Evolutionary conservation across 2,113 vertebrate species (phyloP).

Genomic region (Sterna hirundo): DNA sequence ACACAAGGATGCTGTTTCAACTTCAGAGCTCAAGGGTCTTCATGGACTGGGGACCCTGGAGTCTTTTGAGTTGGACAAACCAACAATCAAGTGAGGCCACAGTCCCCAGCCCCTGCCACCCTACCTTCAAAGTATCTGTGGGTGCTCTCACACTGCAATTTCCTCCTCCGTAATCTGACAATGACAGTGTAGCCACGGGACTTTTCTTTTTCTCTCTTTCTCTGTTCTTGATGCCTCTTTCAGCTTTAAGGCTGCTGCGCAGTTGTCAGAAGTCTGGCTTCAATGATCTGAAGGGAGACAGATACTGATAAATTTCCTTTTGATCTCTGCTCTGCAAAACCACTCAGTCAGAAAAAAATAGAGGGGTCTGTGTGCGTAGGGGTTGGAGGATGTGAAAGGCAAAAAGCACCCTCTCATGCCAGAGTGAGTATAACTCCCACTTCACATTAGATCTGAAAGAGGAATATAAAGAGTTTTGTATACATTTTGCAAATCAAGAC

Average conservation of each 20-base stretch:
- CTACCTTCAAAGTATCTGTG: conserved; percentile 48
- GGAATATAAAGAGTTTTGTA: conserved; percentile 45
- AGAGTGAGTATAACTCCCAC: conserved; percentile 4
- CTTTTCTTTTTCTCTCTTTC: neutral
- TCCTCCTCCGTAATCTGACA: conserved; percentile 45
- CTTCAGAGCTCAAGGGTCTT: conserved; percentile 61
- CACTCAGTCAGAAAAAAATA: conserved; percentile 51
- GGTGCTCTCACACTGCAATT: conserved; percentile 51
- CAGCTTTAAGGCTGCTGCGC: conserved; percentile 47
- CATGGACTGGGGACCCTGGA: conserved; percentile 7
- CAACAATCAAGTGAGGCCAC: neutral
- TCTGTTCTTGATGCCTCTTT: conserved; percentile 33
- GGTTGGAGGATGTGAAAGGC: conserved; percentile 32
- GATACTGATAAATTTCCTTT: conserved; percentile 79
- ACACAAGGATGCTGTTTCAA: conserved; percentile 66
- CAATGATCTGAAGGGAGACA: conserved; percentile 72
- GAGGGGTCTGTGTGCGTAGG: conserved; percentile 20
- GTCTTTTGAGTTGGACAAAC: neutral
- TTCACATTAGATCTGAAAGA: conserved; percentile 47
- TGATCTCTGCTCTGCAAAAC: conserved; percentile 73
- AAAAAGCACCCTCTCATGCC: conserved; percentile 40
- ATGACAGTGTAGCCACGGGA: neutral
- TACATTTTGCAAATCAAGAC: conserved; percentile 58
- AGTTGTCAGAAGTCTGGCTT: conserved; percentile 74
- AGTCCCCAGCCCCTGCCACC: neutral